Conservation (phyloP, 2,797 vertebrate species). For the Gadopsis bispinosus region DNA sequence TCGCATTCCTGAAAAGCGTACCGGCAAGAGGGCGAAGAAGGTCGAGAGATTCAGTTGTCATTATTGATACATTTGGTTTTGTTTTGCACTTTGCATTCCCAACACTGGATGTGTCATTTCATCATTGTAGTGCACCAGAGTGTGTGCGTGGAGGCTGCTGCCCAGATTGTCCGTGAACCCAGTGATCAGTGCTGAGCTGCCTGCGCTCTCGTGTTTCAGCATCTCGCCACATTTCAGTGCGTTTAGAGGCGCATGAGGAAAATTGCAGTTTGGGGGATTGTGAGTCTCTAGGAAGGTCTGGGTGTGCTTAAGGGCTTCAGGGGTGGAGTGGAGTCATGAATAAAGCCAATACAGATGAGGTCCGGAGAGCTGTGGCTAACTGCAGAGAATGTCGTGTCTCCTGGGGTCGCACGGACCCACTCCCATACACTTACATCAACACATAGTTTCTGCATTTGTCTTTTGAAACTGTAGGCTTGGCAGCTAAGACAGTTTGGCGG, state of each 20-base stretch:
- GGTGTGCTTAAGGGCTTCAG: conserved; percentile 48
- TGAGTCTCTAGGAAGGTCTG: conserved; percentile 50
- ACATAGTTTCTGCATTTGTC: conserved; percentile 82
- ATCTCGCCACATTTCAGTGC: conserved; percentile 59
- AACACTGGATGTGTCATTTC: conserved; percentile 52
- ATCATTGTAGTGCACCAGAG: conserved; percentile 49
- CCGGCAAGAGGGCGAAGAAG: conserved; percentile 23
- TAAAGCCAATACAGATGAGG: conserved; percentile 54
- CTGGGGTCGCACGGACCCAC: conserved; percentile 59
- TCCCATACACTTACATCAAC: conserved; percentile 84
- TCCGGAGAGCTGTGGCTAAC: conserved; percentile 61
- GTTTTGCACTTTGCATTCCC: conserved; percentile 60
- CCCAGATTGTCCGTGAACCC: conserved; percentile 79
- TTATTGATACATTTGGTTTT: conserved; percentile 68
- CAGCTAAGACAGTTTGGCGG: conserved; percentile 72
- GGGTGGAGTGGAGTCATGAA: conserved; percentile 41
- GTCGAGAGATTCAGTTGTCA: conserved; percentile 62
- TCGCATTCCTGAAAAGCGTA: conserved; percentile 66
- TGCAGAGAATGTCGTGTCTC: conserved; percentile 67
- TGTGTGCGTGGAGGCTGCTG: conserved; percentile 59
- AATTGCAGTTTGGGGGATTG: conserved; percentile 69
- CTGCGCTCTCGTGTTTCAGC: conserved; percentile 67
- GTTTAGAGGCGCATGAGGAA: conserved; percentile 67
- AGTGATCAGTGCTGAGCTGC: conserved; percentile 54
- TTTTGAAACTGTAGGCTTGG: conserved; percentile 78